Conservation (phyloP, 2,797 vertebrate species). For the Tangara arthus region DNA sequence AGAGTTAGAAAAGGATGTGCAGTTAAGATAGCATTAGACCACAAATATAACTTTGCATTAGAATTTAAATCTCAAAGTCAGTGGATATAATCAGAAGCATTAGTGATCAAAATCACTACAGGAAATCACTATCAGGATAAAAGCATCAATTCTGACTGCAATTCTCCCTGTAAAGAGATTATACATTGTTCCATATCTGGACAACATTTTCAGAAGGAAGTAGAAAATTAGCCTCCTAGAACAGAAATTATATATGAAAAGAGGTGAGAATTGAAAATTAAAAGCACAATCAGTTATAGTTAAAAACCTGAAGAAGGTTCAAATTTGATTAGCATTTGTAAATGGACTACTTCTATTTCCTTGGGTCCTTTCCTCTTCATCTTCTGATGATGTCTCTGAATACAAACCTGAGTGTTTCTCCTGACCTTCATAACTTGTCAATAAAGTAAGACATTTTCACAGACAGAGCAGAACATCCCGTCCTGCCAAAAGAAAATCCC, state of each 20-base stretch:
- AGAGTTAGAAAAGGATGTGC: neutral
- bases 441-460: slow-evolving; percentile 49
- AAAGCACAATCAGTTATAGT: neutral
- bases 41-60: neutral
- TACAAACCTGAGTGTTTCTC: neutral
- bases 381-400: neutral
- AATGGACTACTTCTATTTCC: neutral
- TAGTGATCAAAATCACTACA: neutral
- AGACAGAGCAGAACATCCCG: neutral
- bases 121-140: neutral
- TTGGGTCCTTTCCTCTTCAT: neutral
- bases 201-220: neutral
- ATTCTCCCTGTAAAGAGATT: neutral
- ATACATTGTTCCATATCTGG: neutral
- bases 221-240: neutral
- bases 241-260: neutral
- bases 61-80: neutral
- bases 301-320: neutral
- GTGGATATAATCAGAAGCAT: neutral
- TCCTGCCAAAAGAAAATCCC: slow-evolving; percentile 54
- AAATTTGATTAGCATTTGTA: neutral
- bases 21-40: neutral
- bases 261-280: neutral
- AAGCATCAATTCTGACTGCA: neutral
- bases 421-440: slow-evolving; percentile 47